Evolutionary conservation across 92 coral and sea anemone species (phyloP).

Genomic region (Zoanthus gigantus): DNA sequence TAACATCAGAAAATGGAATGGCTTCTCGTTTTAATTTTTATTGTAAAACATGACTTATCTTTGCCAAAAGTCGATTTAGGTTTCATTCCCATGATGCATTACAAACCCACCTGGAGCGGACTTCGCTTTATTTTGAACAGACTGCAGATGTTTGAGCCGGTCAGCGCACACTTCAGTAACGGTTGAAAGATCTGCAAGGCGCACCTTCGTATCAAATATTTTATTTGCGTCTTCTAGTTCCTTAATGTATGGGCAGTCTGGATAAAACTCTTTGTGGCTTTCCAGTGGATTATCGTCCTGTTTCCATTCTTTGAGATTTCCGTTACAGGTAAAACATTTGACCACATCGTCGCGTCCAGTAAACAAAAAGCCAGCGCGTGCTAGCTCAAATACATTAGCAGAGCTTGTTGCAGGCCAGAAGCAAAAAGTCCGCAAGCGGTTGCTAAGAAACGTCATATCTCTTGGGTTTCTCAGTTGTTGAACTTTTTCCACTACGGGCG

Average conservation of each 20-base stretch:
- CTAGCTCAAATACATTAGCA: slow-evolving; percentile 95
- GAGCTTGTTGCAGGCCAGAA: slow-evolving; percentile 98
- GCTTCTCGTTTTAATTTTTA: too few species aligned
- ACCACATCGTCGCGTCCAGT: slow-evolving; percentile 98
- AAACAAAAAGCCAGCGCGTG: slow-evolving; percentile 95
- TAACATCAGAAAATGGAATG: too few species aligned
- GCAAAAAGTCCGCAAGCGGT: slow-evolving; percentile 88
- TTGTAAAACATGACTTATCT: too few species aligned
- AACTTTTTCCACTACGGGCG: slow-evolving; percentile 68
- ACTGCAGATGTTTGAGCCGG: slow-evolving; percentile 81
- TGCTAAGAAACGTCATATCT: slow-evolving; percentile 75
- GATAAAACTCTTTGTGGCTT: slow-evolving; percentile 90
- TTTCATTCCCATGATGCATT: slow-evolving; percentile 7
- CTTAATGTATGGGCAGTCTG: slow-evolving; percentile 86
- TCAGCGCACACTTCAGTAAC: slow-evolving; percentile 82
- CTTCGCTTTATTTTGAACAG: slow-evolving; percentile 73
- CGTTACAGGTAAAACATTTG: slow-evolving; percentile 95
- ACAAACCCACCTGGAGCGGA: slow-evolving; percentile 75
- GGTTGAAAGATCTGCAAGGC: slow-evolving; percentile 84
- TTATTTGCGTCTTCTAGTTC: slow-evolving; percentile 63
- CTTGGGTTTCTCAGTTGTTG: slow-evolving; percentile 63
- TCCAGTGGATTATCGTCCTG: slow-evolving; percentile 88
- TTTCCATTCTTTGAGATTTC: slow-evolving; percentile 96
- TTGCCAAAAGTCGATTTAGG: too few species aligned
- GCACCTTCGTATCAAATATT: slow-evolving; percentile 70